Evolutionary conservation across 2,113 vertebrate genomes (phyloP), one percentile per base, ranked within the genome.

Genomic region (Sylvilagus bachmani): DNA sequence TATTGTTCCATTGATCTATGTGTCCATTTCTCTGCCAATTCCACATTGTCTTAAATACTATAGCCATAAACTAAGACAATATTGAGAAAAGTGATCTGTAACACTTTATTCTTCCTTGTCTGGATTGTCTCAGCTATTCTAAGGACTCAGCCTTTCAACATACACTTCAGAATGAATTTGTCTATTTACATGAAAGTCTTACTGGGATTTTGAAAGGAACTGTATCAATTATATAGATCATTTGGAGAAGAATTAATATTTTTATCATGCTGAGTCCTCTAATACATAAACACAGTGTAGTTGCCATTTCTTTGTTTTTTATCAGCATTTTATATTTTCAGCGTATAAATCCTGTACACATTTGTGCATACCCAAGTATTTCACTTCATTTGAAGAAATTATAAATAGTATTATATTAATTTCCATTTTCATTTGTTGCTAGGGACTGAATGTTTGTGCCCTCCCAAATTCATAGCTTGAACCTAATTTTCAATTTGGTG

Each of bases 311-410:
- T 58, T 53, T 79, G 3, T 62, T 70, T 83, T 85, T 79, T 80
- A 93, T 91, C 58, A 91, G 29, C 19, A 95, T 78, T 93, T 78
- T 89, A 2, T 49, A 79, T 83, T 89, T 91, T 89, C 2, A 73
- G 31, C 19, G 78, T 58, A 62, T 2, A 89, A 55, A 78, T 86
- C 16, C 22, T 69, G 1, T 53, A 64, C 19, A 73, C 79, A 49
- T 73, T 70, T 86, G 22, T 88, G 3, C 38, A 77, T 79, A 80
- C 19, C n/a, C 84, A 75, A 70, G 4, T 2, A 53, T 67, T 86
- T 86, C 44, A 89, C 33, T 91, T 78, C 62, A 81, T 81, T 89
- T 82, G 33, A 21, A 91, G 19, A 27, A 91, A 90, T 17, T 80
- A 5, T n/a, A 83, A 74, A 79, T 7, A 67, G 31, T 17, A 86